These are phyloP conservation scores for Cebus imitator DNA, from an alignment of 2,113 vertebrate genomes.

Conservation along the genomic window DNA sequence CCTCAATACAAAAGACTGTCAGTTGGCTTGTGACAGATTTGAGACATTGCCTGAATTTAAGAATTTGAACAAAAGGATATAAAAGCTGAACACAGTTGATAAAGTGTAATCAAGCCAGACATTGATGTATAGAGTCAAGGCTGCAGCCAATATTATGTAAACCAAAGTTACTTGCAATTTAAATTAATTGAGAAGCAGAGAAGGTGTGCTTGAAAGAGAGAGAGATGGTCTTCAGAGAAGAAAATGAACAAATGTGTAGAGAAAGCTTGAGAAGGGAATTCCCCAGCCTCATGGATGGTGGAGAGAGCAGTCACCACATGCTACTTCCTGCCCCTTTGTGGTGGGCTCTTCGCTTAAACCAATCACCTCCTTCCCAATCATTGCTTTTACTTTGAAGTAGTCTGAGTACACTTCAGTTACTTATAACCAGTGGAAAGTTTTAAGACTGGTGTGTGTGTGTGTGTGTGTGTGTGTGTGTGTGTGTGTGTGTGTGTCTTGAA, in stretches of 20 bases:
- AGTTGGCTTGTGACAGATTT: not conserved
- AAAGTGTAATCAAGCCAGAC: not conserved
- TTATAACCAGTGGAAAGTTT: not conserved
- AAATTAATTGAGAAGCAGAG: not conserved
- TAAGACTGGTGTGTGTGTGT: not conserved
- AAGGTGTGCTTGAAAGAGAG: not conserved
- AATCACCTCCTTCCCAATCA: not conserved
- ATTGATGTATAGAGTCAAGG: not conserved
- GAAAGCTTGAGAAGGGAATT: not conserved
- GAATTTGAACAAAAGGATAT: not conserved
- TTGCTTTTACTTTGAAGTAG: not conserved
- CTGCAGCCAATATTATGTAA: not conserved
- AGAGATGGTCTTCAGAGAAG: not conserved
- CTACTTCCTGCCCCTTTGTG: not conserved
- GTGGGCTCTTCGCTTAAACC: not conserved
- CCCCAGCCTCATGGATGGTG: not conserved
- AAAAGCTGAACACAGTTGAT: not conserved
- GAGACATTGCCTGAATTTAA: not conserved
- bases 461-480: not conserved
- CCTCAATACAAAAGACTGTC: not conserved
- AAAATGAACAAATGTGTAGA: not conserved
- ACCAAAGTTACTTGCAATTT: not conserved
- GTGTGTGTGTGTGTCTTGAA: not conserved
- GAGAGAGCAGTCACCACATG: not conserved
- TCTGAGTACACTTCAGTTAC: not conserved